phyloP scores from a whole-genome alignment of 1,140 invertebrate species.

The Anthonomus grandis region DNA sequence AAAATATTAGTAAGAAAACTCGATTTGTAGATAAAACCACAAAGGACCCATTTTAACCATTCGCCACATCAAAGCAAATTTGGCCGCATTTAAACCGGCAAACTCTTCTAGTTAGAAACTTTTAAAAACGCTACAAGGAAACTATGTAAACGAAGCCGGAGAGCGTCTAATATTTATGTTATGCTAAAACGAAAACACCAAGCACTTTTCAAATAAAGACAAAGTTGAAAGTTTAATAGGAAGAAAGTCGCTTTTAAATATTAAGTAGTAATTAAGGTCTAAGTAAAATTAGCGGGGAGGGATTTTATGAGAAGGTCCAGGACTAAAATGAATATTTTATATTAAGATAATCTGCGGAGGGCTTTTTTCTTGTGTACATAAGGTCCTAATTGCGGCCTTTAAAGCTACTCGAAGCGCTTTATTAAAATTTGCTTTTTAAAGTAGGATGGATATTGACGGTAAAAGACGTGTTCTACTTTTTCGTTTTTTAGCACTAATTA shows the following conservation, averaged over 20 bases:
- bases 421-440: constrained; percentile 5
- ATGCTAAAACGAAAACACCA: background rate
- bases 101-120: too few species aligned
- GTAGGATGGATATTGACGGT: too few species aligned
- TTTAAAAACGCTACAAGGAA: too few species aligned
- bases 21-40: too few species aligned
- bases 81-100: too few species aligned
- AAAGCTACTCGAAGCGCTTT: background rate
- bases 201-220: constrained; percentile 4
- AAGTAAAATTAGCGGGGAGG: constrained; percentile 7
- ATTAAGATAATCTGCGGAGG: background rate
- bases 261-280: constrained; percentile 13
- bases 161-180: too few species aligned
- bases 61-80: too few species aligned
- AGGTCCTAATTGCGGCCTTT: background rate
- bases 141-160: too few species aligned
- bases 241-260: constrained; percentile 9
- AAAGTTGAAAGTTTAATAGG: constrained; percentile 12
- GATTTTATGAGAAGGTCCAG: constrained; percentile 2
- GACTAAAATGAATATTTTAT: constrained; percentile 12
- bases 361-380: constrained; percentile 3
- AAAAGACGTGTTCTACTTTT: too few species aligned
- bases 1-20: too few species aligned
- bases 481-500: too few species aligned
- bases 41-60: too few species aligned